Conservation (phyloP, 2,797 vertebrate species). For the Peromyscus aztecus region DNA sequence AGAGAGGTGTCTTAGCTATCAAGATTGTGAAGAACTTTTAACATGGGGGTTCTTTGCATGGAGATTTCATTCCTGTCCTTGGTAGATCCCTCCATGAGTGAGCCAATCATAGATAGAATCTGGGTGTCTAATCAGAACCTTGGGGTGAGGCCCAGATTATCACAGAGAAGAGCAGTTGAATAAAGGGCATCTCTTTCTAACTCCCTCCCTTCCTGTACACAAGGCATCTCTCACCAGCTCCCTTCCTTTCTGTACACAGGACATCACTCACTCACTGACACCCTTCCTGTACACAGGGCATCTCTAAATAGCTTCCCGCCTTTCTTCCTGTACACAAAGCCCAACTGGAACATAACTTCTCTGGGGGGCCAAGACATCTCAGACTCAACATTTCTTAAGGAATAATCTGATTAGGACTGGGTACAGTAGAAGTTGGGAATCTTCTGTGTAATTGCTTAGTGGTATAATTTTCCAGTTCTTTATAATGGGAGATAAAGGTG, state of each 20-base stretch:
- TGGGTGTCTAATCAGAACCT: neutral
- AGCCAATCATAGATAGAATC: neutral
- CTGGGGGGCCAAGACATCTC: neutral
- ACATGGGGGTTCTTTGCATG: neutral
- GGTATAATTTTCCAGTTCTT: neutral
- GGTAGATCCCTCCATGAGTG: neutral
- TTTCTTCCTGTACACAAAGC: neutral
- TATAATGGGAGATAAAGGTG: neutral
- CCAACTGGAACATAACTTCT: neutral
- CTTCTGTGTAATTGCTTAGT: neutral
- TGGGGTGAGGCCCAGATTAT: neutral
- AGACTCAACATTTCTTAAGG: neutral
- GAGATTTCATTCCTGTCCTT: neutral
- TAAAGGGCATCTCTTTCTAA: no score
- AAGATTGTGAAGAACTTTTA: neutral
- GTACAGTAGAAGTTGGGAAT: neutral
- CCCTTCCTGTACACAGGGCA: neutral
- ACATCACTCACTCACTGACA: no score
- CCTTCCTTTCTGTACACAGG: no score
- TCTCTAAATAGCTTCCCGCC: neutral
- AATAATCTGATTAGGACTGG: neutral
- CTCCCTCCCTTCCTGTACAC: no score
- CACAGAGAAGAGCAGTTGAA: neutral
- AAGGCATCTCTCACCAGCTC: no score
- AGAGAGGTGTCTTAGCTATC: rapidly evolving